Base-by-base conservation (phyloP, 2,888 invertebrate genomes). In the Trileptium ribeirensis region DNA sequence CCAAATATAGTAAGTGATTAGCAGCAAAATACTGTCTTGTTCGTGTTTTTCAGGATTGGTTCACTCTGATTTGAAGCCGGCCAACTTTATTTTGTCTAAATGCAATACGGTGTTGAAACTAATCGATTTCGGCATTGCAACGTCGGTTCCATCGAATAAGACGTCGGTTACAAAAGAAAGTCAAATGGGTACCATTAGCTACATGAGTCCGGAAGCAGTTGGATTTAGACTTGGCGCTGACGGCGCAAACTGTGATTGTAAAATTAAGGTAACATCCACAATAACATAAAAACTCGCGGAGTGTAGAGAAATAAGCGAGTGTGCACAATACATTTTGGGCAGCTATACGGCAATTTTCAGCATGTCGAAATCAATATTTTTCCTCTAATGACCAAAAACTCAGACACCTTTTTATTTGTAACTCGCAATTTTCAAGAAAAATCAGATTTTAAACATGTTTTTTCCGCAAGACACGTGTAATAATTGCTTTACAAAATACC, bases 61-160 rank as follows among this genome's bases (percentile, higher is more conserved):
- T 85, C 98, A 98, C 90, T 94, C 96, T 0, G 98, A 99, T 90
- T 90, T 98, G 85, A 98, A 98, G 89, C 98, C 98, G 0, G 95
- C 95, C 0, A 98, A 98, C 90, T 99, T 98, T 89, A 91, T 98
- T 67, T 91, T 95, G 87, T 94, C 95, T 2, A 92, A 93, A 83
- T n/a, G n/a, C n/a, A n/a, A n/a, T n/a, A 94, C 94, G 0, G 92
- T 93, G 70, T 89, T 98, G 81, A 98, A 98, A 90, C 90, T 98
- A 82, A 99, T 98, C 85, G 98, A 98, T 91, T 98, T 98, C 91
- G 98, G 97, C 80, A 96, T 98, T 87, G 94, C 97, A 77, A 94
- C 95, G 75, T 93, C 93, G 79, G 92, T 97, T 84, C 93, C 94
- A 85, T 91, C 92, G 81, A 96, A 97, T 89, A 94, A 93, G 89